These are phyloP conservation scores for Brachyrhaphis roseni DNA, from an alignment of 2,797 vertebrate genomes.

Conservation along the genomic window DNA sequence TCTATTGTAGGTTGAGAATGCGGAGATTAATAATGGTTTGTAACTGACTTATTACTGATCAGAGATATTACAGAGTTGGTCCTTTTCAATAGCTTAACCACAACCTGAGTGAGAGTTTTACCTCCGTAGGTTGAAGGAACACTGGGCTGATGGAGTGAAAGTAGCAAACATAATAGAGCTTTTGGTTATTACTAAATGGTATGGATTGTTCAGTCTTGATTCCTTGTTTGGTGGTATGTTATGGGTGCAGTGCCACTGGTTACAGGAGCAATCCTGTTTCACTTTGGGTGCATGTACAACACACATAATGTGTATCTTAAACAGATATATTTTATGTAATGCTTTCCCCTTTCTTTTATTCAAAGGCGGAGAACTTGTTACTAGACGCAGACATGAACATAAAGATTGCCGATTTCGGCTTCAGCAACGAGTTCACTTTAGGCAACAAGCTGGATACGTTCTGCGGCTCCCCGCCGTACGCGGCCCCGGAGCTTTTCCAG, in stretches of 20 bases:
- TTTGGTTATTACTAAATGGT: neutral
- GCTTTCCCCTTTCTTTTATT: neutral
- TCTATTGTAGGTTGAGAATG: neutral
- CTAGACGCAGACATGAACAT: slow-evolving; percentile 99
- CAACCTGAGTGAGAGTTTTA: neutral
- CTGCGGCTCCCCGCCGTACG: slow-evolving; percentile 96
- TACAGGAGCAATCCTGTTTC: neutral
- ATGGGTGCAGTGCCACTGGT: neutral
- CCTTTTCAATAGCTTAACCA: neutral
- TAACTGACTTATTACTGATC: neutral
- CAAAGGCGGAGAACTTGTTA: slow-evolving; percentile 95
- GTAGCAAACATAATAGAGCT: neutral
- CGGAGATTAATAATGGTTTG: neutral
- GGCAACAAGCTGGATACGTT: slow-evolving; percentile 98
- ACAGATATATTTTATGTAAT: neutral
- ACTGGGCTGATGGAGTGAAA: neutral
- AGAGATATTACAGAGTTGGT: neutral
- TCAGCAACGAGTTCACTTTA: slow-evolving; percentile 97
- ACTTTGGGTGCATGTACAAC: neutral
- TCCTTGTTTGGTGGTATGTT: neutral
- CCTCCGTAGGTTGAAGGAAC: neutral
- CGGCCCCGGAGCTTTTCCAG: slow-evolving; percentile 97
- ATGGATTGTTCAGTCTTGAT: neutral
- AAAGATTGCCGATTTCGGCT: slow-evolving; percentile 98
- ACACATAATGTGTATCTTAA: neutral